Evolutionary conservation across 1,140 invertebrate genomes (phyloP).

Genomic region (Bactericera cockerelli): DNA sequence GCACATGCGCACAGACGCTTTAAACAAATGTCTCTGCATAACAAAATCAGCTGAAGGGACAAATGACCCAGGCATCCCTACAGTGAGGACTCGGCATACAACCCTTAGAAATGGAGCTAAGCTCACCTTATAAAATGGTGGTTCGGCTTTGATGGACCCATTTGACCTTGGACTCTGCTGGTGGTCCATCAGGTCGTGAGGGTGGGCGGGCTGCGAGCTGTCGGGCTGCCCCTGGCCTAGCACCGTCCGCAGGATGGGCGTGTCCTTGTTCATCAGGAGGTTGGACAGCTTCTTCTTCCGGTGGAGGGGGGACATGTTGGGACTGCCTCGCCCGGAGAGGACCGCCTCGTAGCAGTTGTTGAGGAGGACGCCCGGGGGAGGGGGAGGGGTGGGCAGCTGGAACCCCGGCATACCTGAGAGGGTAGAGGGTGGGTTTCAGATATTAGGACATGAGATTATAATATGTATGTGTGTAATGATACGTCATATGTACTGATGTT

Average conservation of each 20-base stretch:
- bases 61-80: too few relatives aligned
- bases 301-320: conserved; percentile 45
- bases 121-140: conserved; percentile 6
- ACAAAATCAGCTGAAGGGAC: too few relatives aligned
- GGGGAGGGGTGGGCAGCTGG: conserved; percentile 26
- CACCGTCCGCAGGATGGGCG: conserved; percentile 64
- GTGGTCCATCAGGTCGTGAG: neutral
- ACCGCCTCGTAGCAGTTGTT: conserved; percentile 45
- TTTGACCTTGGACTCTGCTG: conserved; percentile 7
- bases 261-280: conserved; percentile 51
- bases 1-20: too few relatives aligned
- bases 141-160: neutral
- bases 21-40: too few relatives aligned
- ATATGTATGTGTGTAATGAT: too few relatives aligned
- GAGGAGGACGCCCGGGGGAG: conserved; percentile 32
- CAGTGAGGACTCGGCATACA: too few relatives aligned
- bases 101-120: too few relatives aligned
- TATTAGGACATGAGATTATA: too few relatives aligned
- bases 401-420: conserved; percentile 27
- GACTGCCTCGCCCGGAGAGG: conserved; percentile 20
- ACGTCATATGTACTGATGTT: too few relatives aligned
- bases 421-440: too few relatives aligned
- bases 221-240: conserved; percentile 49
- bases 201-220: conserved; percentile 24
- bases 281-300: conserved; percentile 50